phyloP scores from a whole-genome alignment of 2,888 invertebrate genomes.

The Orchesella flavescens region DNA sequence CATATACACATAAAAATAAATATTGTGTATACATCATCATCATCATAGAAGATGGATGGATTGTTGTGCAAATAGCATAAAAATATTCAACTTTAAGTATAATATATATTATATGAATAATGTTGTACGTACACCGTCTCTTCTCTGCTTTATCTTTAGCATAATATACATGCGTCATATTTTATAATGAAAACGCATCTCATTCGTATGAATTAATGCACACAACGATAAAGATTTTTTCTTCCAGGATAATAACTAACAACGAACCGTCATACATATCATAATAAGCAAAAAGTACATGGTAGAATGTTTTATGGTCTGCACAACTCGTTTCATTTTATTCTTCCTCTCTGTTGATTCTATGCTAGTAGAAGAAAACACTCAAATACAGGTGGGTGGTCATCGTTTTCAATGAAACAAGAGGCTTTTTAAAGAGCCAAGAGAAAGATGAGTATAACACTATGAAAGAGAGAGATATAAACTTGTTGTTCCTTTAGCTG shows the following conservation, averaged over 20 bases:
- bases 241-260: neutral
- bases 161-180: slow-evolving; percentile 40
- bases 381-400: slow-evolving; percentile 62
- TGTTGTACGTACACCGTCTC: neutral
- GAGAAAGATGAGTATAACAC: neutral
- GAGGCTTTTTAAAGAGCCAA: neutral
- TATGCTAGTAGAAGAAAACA: slow-evolving; percentile 26
- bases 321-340: neutral
- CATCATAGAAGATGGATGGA: slow-evolving; percentile 25
- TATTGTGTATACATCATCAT: neutral
- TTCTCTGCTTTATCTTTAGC: neutral
- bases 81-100: slow-evolving; percentile 25
- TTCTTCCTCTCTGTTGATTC: neutral
- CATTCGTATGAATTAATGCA: slow-evolving; percentile 31
- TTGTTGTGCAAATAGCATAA: slow-evolving; percentile 56
- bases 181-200: slow-evolving; percentile 24
- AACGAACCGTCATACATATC: neutral
- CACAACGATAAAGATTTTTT: neutral
- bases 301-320: neutral
- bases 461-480: neutral
- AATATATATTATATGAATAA: neutral
- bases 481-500: slow-evolving; percentile 5
- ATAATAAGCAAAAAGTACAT: slow-evolving; percentile 5
- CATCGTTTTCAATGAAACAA: slow-evolving; percentile 57
- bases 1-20: slow-evolving; percentile 38